These are phyloP conservation scores for Slavum lentiscoides DNA, from an alignment of 2,888 invertebrate genomes.

Conservation along the genomic window DNA sequence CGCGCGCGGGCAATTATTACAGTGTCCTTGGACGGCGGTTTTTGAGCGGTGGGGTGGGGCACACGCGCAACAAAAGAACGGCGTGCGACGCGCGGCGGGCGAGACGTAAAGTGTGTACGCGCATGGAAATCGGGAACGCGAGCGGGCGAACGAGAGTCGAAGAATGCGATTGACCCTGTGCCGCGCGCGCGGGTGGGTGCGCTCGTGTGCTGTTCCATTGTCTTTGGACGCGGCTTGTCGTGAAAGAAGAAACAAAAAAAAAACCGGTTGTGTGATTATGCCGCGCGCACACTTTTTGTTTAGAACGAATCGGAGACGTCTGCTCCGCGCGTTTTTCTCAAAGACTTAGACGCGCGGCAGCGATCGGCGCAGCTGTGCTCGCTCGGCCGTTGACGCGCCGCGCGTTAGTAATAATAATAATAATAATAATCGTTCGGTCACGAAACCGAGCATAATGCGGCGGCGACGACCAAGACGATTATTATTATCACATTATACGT, in stretches of 20 bases:
- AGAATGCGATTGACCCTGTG: slow-evolving; percentile 47
- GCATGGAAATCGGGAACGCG: slow-evolving; percentile 39
- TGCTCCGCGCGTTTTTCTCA: neutral
- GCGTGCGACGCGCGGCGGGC: neutral
- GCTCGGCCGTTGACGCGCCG: no score
- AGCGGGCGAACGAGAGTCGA: slow-evolving; percentile 30
- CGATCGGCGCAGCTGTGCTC: no score
- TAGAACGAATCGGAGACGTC: neutral
- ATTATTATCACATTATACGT: no score
- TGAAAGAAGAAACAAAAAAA: neutral
- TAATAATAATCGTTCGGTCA: no score
- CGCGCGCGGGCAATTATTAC: neutral
- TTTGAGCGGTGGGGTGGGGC: no score
- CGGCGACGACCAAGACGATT: no score
- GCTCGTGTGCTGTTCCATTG: slow-evolving; percentile 22
- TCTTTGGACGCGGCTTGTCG: slow-evolving; percentile 33
- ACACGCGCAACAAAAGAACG: slow-evolving; percentile 26
- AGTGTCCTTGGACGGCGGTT: neutral
- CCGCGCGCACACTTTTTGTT: neutral
- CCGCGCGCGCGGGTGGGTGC: neutral
- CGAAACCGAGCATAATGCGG: no score
- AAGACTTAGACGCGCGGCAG: neutral
- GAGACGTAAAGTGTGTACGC: slow-evolving; percentile 24
- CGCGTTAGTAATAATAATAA: no score
- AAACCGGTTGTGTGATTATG: slow-evolving; percentile 28